Evolutionary conservation across 2,888 invertebrate genomes (phyloP).

Genomic region (Drosophila austrosaltans): DNA sequence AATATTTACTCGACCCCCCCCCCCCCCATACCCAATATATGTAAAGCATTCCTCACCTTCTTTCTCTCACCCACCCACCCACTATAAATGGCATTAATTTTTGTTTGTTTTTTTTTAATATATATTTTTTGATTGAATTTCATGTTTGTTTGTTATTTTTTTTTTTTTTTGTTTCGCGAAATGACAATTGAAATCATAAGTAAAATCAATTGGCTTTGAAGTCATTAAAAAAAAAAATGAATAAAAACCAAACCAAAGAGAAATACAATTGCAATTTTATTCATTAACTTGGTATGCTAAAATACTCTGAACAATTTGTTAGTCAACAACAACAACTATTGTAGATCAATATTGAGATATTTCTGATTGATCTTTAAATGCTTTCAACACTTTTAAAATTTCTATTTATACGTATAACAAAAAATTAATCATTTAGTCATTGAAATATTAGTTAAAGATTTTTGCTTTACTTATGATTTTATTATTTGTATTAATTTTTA

Average conservation of each 20-base stretch:
- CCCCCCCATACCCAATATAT: constrained; percentile 40
- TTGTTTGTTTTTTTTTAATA: background rate
- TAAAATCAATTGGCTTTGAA: background rate
- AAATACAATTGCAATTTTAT: background rate
- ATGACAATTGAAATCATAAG: background rate
- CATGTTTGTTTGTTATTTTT: background rate
- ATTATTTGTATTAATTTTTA: background rate
- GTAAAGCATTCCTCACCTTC: constrained; percentile 15
- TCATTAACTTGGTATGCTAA: background rate
- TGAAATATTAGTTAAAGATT: no score
- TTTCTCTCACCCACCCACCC: background rate
- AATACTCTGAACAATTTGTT: background rate
- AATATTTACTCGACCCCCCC: constrained; percentile 58
- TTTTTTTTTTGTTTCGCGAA: no score
- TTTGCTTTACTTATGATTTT: background rate
- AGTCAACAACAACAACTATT: background rate
- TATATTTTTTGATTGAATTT: background rate
- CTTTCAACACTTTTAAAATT: no score
- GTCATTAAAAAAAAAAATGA: background rate
- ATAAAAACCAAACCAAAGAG: background rate
- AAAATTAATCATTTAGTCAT: no score
- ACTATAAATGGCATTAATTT: constrained; percentile 8
- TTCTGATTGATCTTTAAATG: background rate
- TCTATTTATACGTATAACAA: no score
- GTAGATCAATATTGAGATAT: background rate